Evolutionary conservation across 2,113 vertebrate genomes (phyloP), one percentile per base, ranked within the genome.

Genomic region (Atherinomorus stipes): DNA sequence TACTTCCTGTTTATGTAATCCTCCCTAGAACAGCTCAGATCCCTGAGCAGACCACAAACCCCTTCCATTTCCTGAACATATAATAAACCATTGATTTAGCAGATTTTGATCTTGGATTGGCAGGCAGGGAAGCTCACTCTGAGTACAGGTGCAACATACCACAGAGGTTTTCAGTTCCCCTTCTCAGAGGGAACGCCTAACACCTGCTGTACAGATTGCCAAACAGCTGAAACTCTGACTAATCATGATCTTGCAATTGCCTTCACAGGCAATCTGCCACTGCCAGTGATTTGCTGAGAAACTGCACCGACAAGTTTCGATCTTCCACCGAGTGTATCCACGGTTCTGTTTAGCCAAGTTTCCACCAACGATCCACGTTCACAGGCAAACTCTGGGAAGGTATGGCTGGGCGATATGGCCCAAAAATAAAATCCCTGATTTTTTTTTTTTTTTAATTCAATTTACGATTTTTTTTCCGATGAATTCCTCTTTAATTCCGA

Each of bases 1-100:
- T 70, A 38, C 80, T 91, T 91, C 82, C 86, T 91, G 85, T 90
- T 90, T 83, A 77, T 78, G 63, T 83, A 74, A 69, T 76, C 64
- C 71, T 79, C 78, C 71, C 45, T 51, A 26, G 85, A 84, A 65
- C 38, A 16, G 51, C 73, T 51, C 11, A 18, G 59, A 80, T 79
- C 57, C 73, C 64, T 49, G 61, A 69, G 52, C 26, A 40, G 22
- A 67, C 64, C 70, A 60, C 77, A 72, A 83, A 73, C 10, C 66
- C 65, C 64, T 61, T 34, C 52, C 37, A 59, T 71, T 84, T 83
- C 80, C 80, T 78, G 77, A n/a, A 18, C 0, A 70, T 64, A 60
- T 45, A 64, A 68, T 45, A 50, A 50, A 54, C 15, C n/a, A 58
- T 60, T 67, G 28, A 65, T 74, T 37, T 22, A 62, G 68, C 37